Conservation (phyloP, 2,113 vertebrate species). For the Sinocyclocheilus rhinocerous region DNA sequence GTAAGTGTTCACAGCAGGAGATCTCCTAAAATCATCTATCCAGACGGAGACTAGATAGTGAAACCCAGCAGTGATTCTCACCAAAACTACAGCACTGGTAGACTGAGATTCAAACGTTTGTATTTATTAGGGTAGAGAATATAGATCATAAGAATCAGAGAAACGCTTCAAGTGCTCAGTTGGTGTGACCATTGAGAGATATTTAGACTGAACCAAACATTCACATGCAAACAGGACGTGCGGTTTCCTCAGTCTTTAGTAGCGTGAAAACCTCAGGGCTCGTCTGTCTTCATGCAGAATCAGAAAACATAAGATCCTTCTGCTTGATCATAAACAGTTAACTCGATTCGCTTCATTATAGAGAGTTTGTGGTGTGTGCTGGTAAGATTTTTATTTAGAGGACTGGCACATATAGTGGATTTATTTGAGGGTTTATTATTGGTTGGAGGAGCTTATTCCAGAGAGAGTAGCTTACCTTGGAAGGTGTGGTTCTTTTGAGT, state of each 20-base stretch:
- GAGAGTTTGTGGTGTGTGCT: neutral
- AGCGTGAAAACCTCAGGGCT: neutral
- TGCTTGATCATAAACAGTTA: neutral
- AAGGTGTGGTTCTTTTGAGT: too few relatives aligned
- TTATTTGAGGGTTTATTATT: neutral
- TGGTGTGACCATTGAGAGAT: neutral
- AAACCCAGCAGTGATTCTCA: conserved; percentile 4
- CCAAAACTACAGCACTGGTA: neutral
- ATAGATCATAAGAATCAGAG: neutral
- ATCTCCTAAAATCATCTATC: neutral
- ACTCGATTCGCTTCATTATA: neutral
- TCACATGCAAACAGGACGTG: neutral
- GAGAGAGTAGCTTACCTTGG: too few relatives aligned
- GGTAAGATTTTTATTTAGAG: conserved; percentile 1
- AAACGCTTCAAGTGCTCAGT: neutral
- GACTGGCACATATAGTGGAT: neutral
- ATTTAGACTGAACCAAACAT: neutral
- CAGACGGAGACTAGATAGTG: neutral
- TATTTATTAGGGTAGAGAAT: neutral
- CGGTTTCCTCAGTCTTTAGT: neutral
- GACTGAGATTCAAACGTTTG: neutral
- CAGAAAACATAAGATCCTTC: neutral
- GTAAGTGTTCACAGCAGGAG: neutral
- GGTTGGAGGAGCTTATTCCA: neutral
- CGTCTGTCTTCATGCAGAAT: neutral